Evolutionary conservation across 1,140 invertebrate species (phyloP), one percentile per base, ranked within the genome.

Genomic region (Drosophila trapezifrons): DNA sequence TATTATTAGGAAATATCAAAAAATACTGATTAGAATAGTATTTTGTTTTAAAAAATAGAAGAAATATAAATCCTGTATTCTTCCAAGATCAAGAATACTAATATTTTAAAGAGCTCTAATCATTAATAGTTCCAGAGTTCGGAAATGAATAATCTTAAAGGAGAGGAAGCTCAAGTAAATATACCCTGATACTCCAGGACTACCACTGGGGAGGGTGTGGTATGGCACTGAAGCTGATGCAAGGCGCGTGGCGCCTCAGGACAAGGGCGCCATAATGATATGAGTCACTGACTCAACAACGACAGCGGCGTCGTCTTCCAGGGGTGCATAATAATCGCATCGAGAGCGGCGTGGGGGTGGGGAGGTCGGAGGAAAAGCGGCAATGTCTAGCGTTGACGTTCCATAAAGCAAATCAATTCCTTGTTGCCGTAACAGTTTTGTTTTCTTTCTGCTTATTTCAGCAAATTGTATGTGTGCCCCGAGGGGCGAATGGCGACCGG

Each of bases 361-460:
- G 32, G 3, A 40, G 17, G 15, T 29, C 9, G 42, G 18, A 37
- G 32, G 40, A 45, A 13, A 22, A 12, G 2, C 15, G 29, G 38
- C 47, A 35, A 51, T 35, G 66, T 71, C 66, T 72, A 72, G 79
- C 79, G 80, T 80, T 84, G 80, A 85, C 81, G 80, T 85, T 75
- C 81, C 65, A 85, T 85, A 85, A 85, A 84, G 60, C 73, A 84
- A 84, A 84, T 84, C 80, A 84, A 85, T 85, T 84, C 80, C 71
- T 49, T 76, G 69, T 72, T 72, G 78, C 46, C 57, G 57, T 63
- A 62, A 59, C 76, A 65, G 43, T 70, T 70, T 69, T 66, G 43
- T 49, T 57, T 40, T 57, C 57, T 46, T 84, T 80, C 54, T 85
- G 80, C 80, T 73, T 84, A 85, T 77, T 80, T 84, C 80, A 85